These are phyloP conservation scores for Meloidogyne exigua DNA, from an alignment of 1,140 invertebrate genomes.

Conservation along the genomic window DNA sequence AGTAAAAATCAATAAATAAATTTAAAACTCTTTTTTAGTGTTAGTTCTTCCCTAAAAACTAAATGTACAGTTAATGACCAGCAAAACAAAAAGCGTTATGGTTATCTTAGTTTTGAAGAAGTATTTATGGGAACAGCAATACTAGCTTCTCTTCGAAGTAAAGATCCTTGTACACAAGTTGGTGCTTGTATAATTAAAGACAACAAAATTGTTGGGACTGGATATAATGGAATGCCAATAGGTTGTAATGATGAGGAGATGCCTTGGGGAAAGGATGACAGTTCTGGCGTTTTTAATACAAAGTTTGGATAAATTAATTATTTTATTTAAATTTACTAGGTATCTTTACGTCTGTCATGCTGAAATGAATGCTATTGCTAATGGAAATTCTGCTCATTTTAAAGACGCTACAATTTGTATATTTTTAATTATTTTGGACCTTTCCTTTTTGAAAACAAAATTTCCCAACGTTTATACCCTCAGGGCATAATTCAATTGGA, in stretches of 20 bases:
- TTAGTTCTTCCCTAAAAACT: not conserved
- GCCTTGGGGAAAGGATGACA: slow-evolving; percentile 78
- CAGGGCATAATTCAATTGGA: too few relatives aligned
- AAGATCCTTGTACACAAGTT: slow-evolving; percentile 87
- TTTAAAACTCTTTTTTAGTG: not conserved
- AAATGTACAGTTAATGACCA: not conserved
- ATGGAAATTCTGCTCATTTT: slow-evolving; percentile 78
- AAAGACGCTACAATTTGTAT: slow-evolving; percentile 79
- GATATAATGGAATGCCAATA: slow-evolving; percentile 91
- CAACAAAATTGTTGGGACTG: slow-evolving; percentile 86
- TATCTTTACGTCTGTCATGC: slow-evolving; percentile 82
- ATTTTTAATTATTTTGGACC: slow-evolving; percentile 65
- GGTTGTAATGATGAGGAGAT: slow-evolving; percentile 83
- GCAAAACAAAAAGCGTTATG: slow-evolving; percentile 58
- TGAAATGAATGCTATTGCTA: slow-evolving; percentile 91
- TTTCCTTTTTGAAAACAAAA: not conserved
- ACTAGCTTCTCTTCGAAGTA: slow-evolving; percentile 81
- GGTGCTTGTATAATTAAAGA: slow-evolving; percentile 86
- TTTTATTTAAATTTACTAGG: slow-evolving; percentile 31
- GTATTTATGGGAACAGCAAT: slow-evolving; percentile 88
- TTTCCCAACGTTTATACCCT: too few relatives aligned
- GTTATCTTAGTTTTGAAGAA: slow-evolving; percentile 78
- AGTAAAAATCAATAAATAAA: too few relatives aligned
- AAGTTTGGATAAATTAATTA: slow-evolving; percentile 1
- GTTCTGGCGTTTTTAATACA: slow-evolving; percentile 48